phyloP scores from a whole-genome alignment of 1,140 invertebrate species.

The Gryllus bimaculatus region DNA sequence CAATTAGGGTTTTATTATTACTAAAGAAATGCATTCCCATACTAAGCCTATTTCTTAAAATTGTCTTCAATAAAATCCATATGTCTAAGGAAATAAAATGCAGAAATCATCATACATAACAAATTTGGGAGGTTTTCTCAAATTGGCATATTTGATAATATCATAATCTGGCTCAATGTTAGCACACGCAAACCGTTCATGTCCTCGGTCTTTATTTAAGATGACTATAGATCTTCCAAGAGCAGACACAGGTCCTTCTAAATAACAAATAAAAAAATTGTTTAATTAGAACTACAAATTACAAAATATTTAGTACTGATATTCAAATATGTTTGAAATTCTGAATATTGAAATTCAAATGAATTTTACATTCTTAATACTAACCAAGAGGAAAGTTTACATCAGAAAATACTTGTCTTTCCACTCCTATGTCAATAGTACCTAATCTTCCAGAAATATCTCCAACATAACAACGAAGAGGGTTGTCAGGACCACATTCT shows the following conservation, averaged over 20 bases:
- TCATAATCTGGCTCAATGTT: constrained; percentile 86
- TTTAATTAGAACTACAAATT: too few relatives aligned
- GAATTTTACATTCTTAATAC: constrained; percentile 8
- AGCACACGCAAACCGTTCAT: constrained; percentile 73
- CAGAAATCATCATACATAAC: constrained; percentile 57
- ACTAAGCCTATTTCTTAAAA: too few relatives aligned
- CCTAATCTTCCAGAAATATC: constrained; percentile 79
- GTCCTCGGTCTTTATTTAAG: constrained; percentile 59
- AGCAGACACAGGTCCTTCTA: constrained; percentile 59
- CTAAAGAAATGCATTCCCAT: too few relatives aligned
- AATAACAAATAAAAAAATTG: constrained; percentile 22
- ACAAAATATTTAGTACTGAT: too few relatives aligned
- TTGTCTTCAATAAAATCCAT: not conserved
- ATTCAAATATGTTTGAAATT: too few relatives aligned
- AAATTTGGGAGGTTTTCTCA: constrained; percentile 77
- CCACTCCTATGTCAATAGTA: constrained; percentile 69
- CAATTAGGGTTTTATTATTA: too few relatives aligned
- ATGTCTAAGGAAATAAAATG: not conserved
- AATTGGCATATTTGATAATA: constrained; percentile 81
- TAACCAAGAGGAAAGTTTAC: constrained; percentile 71
- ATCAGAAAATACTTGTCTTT: constrained; percentile 71
- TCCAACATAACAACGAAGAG: constrained; percentile 84
- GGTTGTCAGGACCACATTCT: constrained; percentile 80
- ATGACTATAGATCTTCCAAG: constrained; percentile 80
- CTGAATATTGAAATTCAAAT: too few relatives aligned